Evolutionary conservation across 2,888 invertebrate species (phyloP), one percentile per base, ranked within the genome.

Genomic region (Ennomos erosarius): DNA sequence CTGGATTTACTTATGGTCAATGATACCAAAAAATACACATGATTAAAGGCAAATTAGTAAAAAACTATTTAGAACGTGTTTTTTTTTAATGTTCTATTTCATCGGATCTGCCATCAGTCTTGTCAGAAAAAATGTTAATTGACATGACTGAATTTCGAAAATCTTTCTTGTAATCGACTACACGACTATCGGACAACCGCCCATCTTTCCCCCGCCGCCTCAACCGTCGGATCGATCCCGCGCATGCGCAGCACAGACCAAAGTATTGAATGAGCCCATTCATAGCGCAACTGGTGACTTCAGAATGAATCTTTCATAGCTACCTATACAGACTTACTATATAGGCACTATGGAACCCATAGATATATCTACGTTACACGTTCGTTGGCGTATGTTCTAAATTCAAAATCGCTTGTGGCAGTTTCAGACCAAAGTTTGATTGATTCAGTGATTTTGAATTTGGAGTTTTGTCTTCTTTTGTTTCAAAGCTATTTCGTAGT

Each of bases 261-360:
- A 75, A 84, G 74, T 87, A 88, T 88, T 88, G 87, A 88, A 88
- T 88, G 87, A 72, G 70, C 75, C 75, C 88, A 88, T 88, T 88
- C 87, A 87, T 86, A 67, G 82, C 71, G 86, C 85, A 87, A 86
- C 87, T 85, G 78, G 87, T 86, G 82, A 77, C 75, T 81, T 76
- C 65, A 87, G 83, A 87, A 87, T 87, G 87, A 80, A 82, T 58
- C 69, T 33, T 33, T 37, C 38, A 48, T 51, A 57, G 33, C 37
- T 44, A 54, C 59, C 1, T 26, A 68, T 67, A 59, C 68, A 26
- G 26, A 65, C 55, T 50, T 53, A 58, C 55, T 65, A 68, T 38
- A 53, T 50, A 53, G 45, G 9, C n/a, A 33, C 37, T 12, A 12
- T 50, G 35, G 10, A 26, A 26, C 26, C 26, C 26, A 48, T 11